These are phyloP conservation scores for Nothocercus nigrocapillus DNA, from an alignment of 2,113 vertebrate species.

Conservation along the genomic window DNA sequence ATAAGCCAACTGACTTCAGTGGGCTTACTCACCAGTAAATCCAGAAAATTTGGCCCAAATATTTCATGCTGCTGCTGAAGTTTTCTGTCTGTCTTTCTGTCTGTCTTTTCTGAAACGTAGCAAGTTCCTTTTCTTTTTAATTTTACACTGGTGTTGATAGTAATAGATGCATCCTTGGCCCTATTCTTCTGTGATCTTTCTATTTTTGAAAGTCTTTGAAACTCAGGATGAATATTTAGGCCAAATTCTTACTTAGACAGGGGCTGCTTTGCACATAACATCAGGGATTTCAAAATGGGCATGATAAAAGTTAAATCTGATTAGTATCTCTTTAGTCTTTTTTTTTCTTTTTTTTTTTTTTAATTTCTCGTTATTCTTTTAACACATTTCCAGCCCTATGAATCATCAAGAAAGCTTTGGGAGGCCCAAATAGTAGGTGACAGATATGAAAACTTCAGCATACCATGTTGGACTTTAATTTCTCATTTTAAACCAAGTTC, in stretches of 20 bases:
- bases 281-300: neutral
- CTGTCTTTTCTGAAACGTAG: neutral
- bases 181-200: conserved; percentile 31
- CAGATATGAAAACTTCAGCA: neutral
- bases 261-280: neutral
- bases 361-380: neutral
- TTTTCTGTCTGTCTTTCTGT: too few relatives aligned
- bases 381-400: neutral
- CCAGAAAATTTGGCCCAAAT: neutral
- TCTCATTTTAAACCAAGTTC: neutral
- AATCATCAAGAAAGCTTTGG: neutral
- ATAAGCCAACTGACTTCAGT: neutral
- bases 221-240: conserved; percentile 35
- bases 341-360: neutral
- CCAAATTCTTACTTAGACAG: neutral
- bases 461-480: neutral
- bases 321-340: neutral
- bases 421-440: neutral
- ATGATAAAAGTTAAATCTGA: neutral
- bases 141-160: neutral
- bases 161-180: conserved; percentile 38
- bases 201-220: conserved; percentile 48
- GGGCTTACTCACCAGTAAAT: neutral
- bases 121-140: neutral
- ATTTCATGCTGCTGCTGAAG: neutral